Percentiles rank a stretch among this genome's conserved stretches.
Evolutionary conservation across 2,888 invertebrate species (phyloP).

Genomic region (Coecobrya sp.): DNA sequence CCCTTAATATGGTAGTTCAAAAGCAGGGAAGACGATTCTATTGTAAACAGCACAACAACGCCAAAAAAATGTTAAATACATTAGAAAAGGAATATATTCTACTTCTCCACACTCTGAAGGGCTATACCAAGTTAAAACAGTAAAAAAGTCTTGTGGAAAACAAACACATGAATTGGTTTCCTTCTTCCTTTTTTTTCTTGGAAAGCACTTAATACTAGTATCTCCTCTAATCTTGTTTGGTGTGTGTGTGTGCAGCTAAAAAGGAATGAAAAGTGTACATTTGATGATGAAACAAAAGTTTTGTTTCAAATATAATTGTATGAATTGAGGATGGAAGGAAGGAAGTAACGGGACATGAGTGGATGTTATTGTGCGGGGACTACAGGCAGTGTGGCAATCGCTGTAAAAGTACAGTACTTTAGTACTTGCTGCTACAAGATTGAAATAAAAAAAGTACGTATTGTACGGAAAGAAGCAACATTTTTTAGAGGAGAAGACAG

Average conservation of each 20-base stretch:
- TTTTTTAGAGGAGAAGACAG: too few species aligned
- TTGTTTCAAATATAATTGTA: constrained; percentile 48
- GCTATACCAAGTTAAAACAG: not conserved
- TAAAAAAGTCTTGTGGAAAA: not conserved
- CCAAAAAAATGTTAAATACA: constrained; percentile 5
- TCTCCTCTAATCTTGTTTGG: constrained; percentile 39
- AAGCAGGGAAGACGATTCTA: constrained; percentile 42
- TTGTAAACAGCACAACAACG: constrained; percentile 42
- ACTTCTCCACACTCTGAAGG: not conserved
- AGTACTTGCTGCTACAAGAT: not conserved
- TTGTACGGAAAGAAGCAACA: not conserved
- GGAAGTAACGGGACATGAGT: not conserved
- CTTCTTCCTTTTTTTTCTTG: not conserved
- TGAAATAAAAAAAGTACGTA: not conserved
- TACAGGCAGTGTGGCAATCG: too few species aligned
- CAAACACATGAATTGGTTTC: constrained; percentile 53
- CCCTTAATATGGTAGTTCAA: constrained; percentile 55
- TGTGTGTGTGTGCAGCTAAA: constrained; percentile 27
- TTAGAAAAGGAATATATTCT: not conserved
- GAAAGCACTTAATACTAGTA: constrained; percentile 36
- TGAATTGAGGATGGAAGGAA: constrained; percentile 11
- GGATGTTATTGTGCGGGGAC: not conserved
- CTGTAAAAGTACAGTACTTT: not conserved
- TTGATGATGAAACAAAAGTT: constrained; percentile 67
- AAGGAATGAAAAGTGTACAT: constrained; percentile 45